These are phyloP conservation scores for Pseudochirops cupreus DNA, from an alignment of 2,797 vertebrate species.

Conservation along the genomic window DNA sequence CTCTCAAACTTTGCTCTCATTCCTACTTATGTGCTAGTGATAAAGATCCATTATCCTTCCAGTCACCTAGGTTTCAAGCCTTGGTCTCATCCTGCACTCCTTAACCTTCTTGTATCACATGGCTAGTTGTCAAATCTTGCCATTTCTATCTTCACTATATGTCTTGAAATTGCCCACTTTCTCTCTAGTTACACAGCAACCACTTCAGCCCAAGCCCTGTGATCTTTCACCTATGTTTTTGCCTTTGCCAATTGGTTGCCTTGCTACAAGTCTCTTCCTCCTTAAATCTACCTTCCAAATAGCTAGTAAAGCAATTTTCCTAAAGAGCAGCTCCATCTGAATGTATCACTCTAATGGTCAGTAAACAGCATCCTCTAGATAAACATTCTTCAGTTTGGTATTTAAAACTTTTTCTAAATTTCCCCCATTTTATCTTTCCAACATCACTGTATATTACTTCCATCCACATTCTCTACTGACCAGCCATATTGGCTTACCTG, in stretches of 20 bases:
- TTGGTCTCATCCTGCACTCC: neutral
- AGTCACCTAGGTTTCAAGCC: neutral
- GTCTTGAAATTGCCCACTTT: neutral
- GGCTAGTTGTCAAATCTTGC: neutral
- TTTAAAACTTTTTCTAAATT: too few relatives aligned
- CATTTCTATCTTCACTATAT: neutral
- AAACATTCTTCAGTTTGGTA: too few relatives aligned
- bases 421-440: neutral
- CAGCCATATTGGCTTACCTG: too few relatives aligned
- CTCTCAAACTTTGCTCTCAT: neutral
- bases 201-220: neutral
- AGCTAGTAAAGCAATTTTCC: neutral
- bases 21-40: neutral
- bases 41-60: neutral
- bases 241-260: neutral
- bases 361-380: neutral
- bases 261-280: neutral
- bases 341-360: neutral
- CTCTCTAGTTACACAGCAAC: neutral
- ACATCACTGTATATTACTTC: neutral
- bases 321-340: neutral
- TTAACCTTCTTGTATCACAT: neutral
- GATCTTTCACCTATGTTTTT: neutral
- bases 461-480: too few relatives aligned
- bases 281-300: neutral